Conservation (phyloP, 2,888 invertebrate genomes). For the Monopis laevigella region DNA sequence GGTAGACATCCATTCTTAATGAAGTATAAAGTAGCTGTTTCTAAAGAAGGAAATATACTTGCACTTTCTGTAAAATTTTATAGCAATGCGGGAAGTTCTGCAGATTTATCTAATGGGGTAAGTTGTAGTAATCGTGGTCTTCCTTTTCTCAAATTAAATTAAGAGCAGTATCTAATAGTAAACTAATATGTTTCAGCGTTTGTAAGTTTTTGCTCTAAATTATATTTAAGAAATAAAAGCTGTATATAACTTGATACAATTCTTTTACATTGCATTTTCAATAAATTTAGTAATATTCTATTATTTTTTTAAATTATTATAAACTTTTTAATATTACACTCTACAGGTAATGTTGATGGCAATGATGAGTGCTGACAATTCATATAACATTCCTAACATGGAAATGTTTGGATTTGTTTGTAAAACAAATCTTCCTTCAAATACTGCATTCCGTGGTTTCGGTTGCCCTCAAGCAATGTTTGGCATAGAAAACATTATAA, state of each 20-base stretch:
- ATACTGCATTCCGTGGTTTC: constrained; percentile 85
- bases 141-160: too few species aligned
- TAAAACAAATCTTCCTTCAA: constrained; percentile 81
- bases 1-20: constrained; percentile 81
- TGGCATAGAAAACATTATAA: constrained; percentile 73
- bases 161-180: too few species aligned
- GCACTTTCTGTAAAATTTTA: constrained; percentile 73
- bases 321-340: too few species aligned
- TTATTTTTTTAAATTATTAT: not conserved
- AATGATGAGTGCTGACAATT: constrained; percentile 76
- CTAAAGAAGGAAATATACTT: constrained; percentile 70
- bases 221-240: too few species aligned
- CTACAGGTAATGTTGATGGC: constrained; percentile 74
- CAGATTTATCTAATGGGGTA: constrained; percentile 75
- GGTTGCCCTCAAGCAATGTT: constrained; percentile 85
- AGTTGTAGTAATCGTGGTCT: too few species aligned
- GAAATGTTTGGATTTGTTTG: constrained; percentile 72
- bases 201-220: too few species aligned
- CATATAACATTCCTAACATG: constrained; percentile 74
- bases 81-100: constrained; percentile 75
- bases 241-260: too few species aligned
- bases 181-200: too few species aligned
- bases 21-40: constrained; percentile 79
- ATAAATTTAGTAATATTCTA: too few species aligned
- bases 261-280: too few species aligned